These are phyloP conservation scores for Gadus chalcogrammus DNA, from an alignment of 2,113 vertebrate genomes.

Conservation along the genomic window DNA sequence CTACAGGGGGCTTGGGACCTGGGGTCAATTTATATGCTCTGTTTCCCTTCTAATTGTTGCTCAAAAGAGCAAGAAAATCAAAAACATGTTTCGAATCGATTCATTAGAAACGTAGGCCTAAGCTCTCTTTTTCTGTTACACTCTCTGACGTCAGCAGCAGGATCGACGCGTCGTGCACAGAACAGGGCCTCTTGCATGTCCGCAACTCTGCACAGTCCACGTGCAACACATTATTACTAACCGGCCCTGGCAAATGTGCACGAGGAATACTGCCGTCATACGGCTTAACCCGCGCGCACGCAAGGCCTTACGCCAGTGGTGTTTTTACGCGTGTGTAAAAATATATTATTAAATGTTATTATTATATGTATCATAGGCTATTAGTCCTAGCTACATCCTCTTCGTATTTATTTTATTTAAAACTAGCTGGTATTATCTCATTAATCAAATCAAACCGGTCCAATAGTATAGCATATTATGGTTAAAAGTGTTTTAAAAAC, in stretches of 20 bases:
- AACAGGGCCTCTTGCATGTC: background rate
- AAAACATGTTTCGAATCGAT: constrained; percentile 41
- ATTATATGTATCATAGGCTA: background rate
- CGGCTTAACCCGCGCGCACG: too few species aligned
- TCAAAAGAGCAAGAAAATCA: constrained; percentile 36
- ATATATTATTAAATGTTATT: background rate
- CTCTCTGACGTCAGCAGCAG: background rate
- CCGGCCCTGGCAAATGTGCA: background rate
- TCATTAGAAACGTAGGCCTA: background rate
- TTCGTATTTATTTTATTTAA: background rate
- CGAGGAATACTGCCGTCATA: too few species aligned
- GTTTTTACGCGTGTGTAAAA: background rate
- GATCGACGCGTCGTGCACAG: background rate
- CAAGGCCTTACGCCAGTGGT: too few species aligned
- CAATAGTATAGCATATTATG: too few species aligned
- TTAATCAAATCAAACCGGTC: too few species aligned
- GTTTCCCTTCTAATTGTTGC: constrained; percentile 26
- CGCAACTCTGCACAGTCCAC: background rate
- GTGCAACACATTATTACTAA: background rate
- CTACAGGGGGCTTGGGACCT: constrained; percentile 15
- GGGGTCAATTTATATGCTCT: constrained; percentile 44
- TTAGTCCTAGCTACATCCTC: background rate
- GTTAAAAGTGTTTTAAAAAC: too few species aligned
- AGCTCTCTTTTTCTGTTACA: too few species aligned
- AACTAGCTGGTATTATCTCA: too few species aligned